phyloP scores from a whole-genome alignment of 2,888 invertebrate species.

The Keiferia lycopersicella region DNA sequence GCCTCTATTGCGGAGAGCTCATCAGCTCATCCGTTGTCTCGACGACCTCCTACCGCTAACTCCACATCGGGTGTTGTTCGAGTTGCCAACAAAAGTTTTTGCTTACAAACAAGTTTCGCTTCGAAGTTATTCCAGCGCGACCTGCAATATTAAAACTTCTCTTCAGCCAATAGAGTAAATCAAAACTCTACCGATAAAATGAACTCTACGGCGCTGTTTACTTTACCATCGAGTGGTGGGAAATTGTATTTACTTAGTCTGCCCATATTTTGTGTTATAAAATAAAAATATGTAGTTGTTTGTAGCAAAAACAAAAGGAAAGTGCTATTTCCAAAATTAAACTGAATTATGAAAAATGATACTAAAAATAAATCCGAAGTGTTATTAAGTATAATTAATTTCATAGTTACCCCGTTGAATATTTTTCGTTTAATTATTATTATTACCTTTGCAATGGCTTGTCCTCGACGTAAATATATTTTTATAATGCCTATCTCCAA shows the following conservation, averaged over 20 bases:
- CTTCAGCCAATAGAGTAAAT: slow-evolving; percentile 18
- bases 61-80: slow-evolving; percentile 33
- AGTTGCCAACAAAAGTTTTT: slow-evolving; percentile 34
- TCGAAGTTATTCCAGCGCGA: slow-evolving; percentile 14
- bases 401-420: neutral
- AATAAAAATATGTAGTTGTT: neutral
- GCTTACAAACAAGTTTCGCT: slow-evolving; percentile 29
- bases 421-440: neutral
- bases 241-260: slow-evolving; percentile 1
- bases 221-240: slow-evolving; percentile 10
- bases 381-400: too few species aligned
- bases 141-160: slow-evolving; percentile 12
- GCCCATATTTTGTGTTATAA: neutral
- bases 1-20: slow-evolving; percentile 42
- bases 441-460: too few species aligned
- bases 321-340: too few species aligned
- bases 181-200: slow-evolving; percentile 18
- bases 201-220: slow-evolving; percentile 12
- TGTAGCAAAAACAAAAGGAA: neutral
- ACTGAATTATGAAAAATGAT: too few species aligned
- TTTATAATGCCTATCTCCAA: too few species aligned
- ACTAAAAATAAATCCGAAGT: too few species aligned
- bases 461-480: too few species aligned
- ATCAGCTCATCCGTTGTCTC: slow-evolving; percentile 34
- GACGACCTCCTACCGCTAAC: slow-evolving; percentile 33